Conservation (phyloP, 2,113 vertebrate species). For the Anoplopoma fimbria region DNA sequence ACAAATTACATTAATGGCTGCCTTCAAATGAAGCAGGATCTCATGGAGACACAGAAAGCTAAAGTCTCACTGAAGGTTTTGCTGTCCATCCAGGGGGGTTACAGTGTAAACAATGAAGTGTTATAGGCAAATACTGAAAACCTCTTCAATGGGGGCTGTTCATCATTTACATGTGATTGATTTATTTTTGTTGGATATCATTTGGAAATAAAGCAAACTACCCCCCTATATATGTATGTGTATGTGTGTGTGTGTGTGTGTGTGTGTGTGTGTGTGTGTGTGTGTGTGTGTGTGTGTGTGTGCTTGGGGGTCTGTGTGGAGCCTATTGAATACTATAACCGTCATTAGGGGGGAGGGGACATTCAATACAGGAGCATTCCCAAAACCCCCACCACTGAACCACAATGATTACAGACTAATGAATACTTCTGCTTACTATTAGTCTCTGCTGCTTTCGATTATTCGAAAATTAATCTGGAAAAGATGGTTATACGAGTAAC, state of each 20-base stretch:
- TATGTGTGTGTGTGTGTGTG: not conserved
- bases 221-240: constrained; percentile 3
- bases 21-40: constrained; percentile 61
- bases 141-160: not conserved
- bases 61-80: constrained; percentile 51
- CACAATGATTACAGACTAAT: constrained; percentile 48
- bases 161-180: constrained; percentile 25
- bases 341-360: constrained; percentile 61
- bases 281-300: constrained; percentile 3
- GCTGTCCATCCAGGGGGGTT: constrained; percentile 53
- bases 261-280: constrained; percentile 20
- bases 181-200: constrained; percentile 17
- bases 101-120: constrained; percentile 47
- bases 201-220: constrained; percentile 13
- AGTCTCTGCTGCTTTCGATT: constrained; percentile 15
- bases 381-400: constrained; percentile 36
- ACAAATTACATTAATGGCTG: constrained; percentile 84
- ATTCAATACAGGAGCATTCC: constrained; percentile 42
- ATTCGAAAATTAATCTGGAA: not conserved
- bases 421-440: constrained; percentile 33
- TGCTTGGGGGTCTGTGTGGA: constrained; percentile 22
- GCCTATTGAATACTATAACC: constrained; percentile 36
- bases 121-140: constrained; percentile 22
- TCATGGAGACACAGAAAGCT: constrained; percentile 40
- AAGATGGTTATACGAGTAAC: not conserved